Percentiles rank a stretch among this genome's conserved stretches.
Conservation (phyloP, 2,113 vertebrate genomes). For the Tragelaphus imberbis region DNA sequence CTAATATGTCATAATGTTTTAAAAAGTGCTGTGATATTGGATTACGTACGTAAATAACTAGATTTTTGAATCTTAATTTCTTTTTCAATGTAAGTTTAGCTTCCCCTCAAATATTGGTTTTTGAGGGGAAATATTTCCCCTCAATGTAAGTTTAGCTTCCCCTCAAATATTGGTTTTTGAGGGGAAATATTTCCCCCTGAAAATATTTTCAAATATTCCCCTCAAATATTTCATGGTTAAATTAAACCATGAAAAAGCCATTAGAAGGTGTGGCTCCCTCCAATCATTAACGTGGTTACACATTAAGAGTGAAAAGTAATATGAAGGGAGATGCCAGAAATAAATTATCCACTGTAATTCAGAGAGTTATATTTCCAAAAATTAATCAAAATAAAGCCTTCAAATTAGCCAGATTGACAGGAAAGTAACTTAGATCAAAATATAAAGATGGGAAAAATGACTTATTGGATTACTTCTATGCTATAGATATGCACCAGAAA, state of each 20-base stretch:
- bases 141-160: too few species aligned
- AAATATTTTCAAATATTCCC: too few species aligned
- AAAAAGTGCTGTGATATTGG: neutral
- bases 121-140: too few species aligned
- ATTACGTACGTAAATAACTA: neutral
- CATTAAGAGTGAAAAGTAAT: neutral
- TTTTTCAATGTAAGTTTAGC: neutral
- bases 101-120: neutral
- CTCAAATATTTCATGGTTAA: too few species aligned
- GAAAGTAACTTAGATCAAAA: neutral
- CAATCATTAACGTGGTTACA: neutral
- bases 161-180: too few species aligned
- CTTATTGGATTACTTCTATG: neutral
- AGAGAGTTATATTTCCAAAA: neutral
- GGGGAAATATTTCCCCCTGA: too few species aligned
- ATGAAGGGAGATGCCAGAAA: neutral
- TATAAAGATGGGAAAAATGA: neutral
- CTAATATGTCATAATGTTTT: neutral
- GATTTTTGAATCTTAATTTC: neutral
- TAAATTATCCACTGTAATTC: neutral
- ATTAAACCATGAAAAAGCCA: neutral
- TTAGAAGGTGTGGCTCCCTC: neutral
- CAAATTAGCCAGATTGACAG: neutral
- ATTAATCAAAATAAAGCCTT: neutral
- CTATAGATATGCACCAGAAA: neutral